phyloP scores from a whole-genome alignment of 92 coral and sea anemone genomes.

The Epizoanthus illoricatus region DNA sequence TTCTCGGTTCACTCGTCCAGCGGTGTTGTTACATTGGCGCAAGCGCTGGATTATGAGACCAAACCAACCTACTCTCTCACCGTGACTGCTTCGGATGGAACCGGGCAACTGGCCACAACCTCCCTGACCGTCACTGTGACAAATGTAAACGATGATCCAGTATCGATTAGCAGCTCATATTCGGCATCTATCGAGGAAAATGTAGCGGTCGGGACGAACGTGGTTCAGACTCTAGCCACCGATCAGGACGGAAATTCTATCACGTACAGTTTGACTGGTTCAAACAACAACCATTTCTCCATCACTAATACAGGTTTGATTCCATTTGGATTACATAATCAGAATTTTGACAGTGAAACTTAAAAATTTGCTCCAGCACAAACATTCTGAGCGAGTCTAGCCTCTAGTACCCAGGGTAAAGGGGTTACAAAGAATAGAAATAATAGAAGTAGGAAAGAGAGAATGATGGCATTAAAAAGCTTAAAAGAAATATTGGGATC shows the following conservation, averaged over 20 bases:
- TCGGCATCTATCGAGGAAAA: conserved; percentile 63
- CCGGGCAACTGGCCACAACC: conserved; percentile 60
- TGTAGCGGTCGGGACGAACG: conserved; percentile 56
- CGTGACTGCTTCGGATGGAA: conserved; percentile 64
- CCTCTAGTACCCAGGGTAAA: too few relatives aligned
- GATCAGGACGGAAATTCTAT: conserved; percentile 62
- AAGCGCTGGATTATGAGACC: conserved; percentile 68
- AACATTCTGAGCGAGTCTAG: too few relatives aligned
- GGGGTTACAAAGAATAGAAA: too few relatives aligned
- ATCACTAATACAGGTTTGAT: conserved; percentile 61
- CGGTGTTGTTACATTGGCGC: conserved; percentile 59
- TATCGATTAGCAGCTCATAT: conserved; percentile 66
- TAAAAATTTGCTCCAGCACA: too few relatives aligned
- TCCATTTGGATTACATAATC: neutral
- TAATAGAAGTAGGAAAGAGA: too few relatives aligned
- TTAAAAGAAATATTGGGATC: too few relatives aligned
- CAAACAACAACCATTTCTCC: conserved; percentile 44
- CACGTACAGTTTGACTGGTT: conserved; percentile 46
- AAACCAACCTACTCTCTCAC: conserved; percentile 59
- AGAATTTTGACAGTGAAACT: too few relatives aligned
- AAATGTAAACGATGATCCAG: conserved; percentile 73
- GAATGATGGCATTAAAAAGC: too few relatives aligned
- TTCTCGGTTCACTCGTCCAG: conserved; percentile 63
- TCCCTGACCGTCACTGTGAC: conserved; percentile 64
- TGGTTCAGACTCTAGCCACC: conserved; percentile 62